Base-by-base conservation (phyloP, 2,888 invertebrate genomes). In the Plebejus argus region DNA sequence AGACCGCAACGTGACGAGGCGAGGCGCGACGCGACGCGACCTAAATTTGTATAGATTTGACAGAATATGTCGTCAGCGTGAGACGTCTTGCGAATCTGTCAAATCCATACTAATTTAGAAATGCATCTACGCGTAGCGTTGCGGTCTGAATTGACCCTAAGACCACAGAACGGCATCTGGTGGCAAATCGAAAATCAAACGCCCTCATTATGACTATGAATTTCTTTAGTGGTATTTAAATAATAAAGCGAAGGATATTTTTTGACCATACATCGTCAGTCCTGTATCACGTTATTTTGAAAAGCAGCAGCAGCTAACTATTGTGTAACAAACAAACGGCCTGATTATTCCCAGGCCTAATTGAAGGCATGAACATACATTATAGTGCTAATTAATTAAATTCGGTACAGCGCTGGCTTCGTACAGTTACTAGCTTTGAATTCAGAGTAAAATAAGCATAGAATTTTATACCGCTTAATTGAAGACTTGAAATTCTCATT, bases 321-420 rank as follows among this genome's bases (percentile, higher is more conserved):
- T 66, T 66, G 28, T 66, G 18, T 28, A 12, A 66, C 15, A 18
- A 66, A 66, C 66, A 66, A 66, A 66, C 66, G 66, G 66, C 15
- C 0, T 66, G 66, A 66, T 66, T 66, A 66, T 28, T 66, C 15
- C 28, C 28, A 66, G 18, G 0, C 6, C 28, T 66, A 66, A 66
- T 66, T 66, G 28, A 66, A 66, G 66, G 28, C 66, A 66, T 66
- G 66, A 28, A 18, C 66, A 33, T 28, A 66, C 66, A 66, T 66
- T 66, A 66, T 33, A 15, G 15, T 28, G 15, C 66, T 66, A 66
- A 66, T 66, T 33, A 66, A 66, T 33, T 28, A 18, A 66, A 28
- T 66, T 28, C 6, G 28, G 4, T 66, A 28, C 66, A 18, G 15
- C 15, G 28, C 66, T 28, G 15, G 66, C 61, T 66, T 15, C 5